phyloP scores from a whole-genome alignment of 1,140 invertebrate genomes.

The Apocrypta bakeri region DNA sequence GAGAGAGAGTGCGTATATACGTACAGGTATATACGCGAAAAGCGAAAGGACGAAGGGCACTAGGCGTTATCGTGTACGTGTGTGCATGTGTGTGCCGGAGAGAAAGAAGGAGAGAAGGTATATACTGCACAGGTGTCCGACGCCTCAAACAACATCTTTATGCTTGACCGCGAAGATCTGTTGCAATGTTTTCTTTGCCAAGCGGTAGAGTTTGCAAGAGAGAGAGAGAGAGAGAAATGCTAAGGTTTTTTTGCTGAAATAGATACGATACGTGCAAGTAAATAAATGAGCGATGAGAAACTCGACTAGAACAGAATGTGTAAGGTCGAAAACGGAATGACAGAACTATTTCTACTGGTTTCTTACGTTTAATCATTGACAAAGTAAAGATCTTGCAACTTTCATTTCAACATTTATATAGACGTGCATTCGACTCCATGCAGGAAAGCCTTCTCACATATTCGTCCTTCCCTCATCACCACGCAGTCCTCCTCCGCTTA shows the following conservation, averaged over 20 bases:
- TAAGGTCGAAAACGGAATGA: no score
- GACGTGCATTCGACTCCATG: no score
- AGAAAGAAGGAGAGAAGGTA: no score
- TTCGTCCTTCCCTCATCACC: background rate
- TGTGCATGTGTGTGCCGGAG: background rate
- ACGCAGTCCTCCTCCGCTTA: constrained; percentile 18
- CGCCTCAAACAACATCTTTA: constrained; percentile 68
- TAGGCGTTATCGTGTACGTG: background rate
- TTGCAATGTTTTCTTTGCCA: background rate
- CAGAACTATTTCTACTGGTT: no score
- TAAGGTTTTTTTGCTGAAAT: no score
- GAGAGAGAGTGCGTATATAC: background rate
- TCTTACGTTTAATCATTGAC: no score
- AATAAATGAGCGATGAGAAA: no score
- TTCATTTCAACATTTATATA: background rate
- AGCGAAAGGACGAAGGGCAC: constrained; percentile 31
- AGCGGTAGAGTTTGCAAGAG: background rate
- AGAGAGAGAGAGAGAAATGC: no score
- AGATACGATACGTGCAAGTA: no score
- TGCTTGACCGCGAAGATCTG: constrained; percentile 33
- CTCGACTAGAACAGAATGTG: no score
- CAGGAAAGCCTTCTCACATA: background rate
- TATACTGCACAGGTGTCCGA: constrained; percentile 63
- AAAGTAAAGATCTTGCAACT: background rate
- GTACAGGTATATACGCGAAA: constrained; percentile 1